Evolutionary conservation across 2,888 invertebrate species (phyloP), one percentile per base, ranked within the genome.

Genomic region (Sminthurides aquaticus): DNA sequence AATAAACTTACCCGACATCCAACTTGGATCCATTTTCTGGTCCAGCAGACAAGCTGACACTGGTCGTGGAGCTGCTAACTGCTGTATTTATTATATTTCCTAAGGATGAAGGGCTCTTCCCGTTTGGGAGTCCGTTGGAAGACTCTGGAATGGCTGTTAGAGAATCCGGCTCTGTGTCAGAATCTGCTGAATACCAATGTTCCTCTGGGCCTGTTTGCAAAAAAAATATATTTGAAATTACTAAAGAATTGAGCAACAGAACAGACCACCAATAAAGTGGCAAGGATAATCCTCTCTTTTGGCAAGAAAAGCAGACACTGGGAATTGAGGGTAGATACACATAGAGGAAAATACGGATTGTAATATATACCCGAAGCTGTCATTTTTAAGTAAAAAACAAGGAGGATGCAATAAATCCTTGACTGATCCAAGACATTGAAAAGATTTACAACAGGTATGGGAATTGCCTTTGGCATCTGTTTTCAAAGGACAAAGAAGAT

Each of bases 141-240:
- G 20, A 24, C 28, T 64, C 67, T 26, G 66, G 67, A 52, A 73
- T 65, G 24, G 68, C 68, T 5, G 74, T 72, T 34, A 74, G 55
- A 2, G 72, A 72, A 61, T 74, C 74, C 1, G 71, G 70, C 52
- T 72, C 72, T 25, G 73, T 72, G 75, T 85, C 85, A 74, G 82
- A 83, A 74, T 85, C 85, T 26, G 84, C 84, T 15, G 83, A 85
- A 76, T 84, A 84, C 85, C 85, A 85, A 75, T 84, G 84, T 76
- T 85, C 85, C 75, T 85, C 85, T 60, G 68, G 20, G 11, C 29
- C 62, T 65, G 24, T 25, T 58, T 60, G 26, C 27, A 59, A 60
- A 22, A 24, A 24, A 24, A 49, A 66, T 25, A 60, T 48, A 26
- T 15, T 25, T 22, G 8, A 8, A 56, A 24, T 18, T 56, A 56